Percentiles rank a stretch among this genome's conserved stretches.
Evolutionary conservation across 2,113 vertebrate genomes (phyloP).

Genomic region (Andinoacara biseriatus): DNA sequence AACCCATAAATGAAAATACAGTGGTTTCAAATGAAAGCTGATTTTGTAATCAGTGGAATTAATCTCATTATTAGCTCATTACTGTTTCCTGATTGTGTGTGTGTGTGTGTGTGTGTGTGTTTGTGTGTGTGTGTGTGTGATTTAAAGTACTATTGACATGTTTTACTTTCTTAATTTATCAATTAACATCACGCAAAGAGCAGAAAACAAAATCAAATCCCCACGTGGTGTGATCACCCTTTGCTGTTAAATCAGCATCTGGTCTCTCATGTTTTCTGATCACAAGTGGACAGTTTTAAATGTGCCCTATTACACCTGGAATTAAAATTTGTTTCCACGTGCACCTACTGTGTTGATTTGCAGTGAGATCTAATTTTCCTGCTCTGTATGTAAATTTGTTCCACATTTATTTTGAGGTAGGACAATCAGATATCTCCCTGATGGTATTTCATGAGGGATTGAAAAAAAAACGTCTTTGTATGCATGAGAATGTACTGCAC

Average conservation of each 20-base stretch:
- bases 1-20: conserved; percentile 29
- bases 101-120: conserved; percentile 11
- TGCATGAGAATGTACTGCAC: not conserved
- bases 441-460: not conserved
- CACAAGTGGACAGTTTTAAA: not conserved
- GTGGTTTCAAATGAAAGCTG: conserved; percentile 30
- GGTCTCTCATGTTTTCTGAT: not conserved
- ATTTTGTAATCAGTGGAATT: conserved; percentile 62
- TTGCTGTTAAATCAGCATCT: not conserved
- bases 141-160: not conserved
- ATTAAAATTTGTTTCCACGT: not conserved
- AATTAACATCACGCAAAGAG: conserved; percentile 3
- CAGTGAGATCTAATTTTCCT: not conserved
- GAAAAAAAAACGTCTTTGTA: not conserved
- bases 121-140: not conserved
- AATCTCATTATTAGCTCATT: conserved; percentile 57
- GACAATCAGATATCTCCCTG: not conserved
- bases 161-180: conserved; percentile 1
- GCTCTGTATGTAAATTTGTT: not conserved
- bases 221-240: not conserved
- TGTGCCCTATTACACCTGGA: not conserved
- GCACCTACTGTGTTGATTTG: not conserved
- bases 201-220: conserved; percentile 6
- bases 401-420: too few relatives aligned
- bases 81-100: conserved; percentile 34